Conservation (phyloP, 2,113 vertebrate genomes). For the Pungitius pungitius region DNA sequence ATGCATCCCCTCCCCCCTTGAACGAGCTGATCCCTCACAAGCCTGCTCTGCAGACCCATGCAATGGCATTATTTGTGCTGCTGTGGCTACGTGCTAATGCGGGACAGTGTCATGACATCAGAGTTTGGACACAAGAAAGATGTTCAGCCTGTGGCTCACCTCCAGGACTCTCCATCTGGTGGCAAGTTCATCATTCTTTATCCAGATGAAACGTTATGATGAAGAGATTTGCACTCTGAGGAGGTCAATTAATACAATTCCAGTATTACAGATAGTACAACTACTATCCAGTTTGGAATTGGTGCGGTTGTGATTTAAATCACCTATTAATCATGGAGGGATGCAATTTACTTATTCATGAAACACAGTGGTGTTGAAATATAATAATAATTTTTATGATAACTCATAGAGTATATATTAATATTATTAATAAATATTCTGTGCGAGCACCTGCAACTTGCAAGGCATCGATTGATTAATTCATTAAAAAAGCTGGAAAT, state of each 20-base stretch:
- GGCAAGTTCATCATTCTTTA: conserved; percentile 5
- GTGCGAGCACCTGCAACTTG: neutral
- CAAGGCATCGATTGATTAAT: neutral
- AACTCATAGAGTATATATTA: fast-evolving
- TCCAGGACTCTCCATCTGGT: conserved; percentile 22
- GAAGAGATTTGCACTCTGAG: conserved; percentile 20
- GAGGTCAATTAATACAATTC: conserved; percentile 9
- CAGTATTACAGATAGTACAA: too few relatives aligned
- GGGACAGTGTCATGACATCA: conserved; percentile 60
- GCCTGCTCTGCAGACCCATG: conserved; percentile 57
- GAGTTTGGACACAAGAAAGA: conserved; percentile 48
- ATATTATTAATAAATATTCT: too few relatives aligned
- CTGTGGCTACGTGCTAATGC: conserved; percentile 54
- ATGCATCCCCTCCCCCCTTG: conserved; percentile 10
- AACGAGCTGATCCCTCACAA: too few relatives aligned
- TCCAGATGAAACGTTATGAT: conserved; percentile 23
- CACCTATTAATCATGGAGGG: conserved; percentile 11
- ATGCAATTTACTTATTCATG: conserved; percentile 15
- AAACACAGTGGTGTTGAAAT: conserved; percentile 9
- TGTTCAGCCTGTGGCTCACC: conserved; percentile 39
- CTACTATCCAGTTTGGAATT: neutral
- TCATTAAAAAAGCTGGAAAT: neutral
- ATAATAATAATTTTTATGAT: conserved; percentile 2
- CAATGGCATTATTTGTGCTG: conserved; percentile 44
- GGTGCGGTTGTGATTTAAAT: conserved; percentile 5